Evolutionary conservation across 92 coral and sea anemone species (phyloP), one percentile per base, ranked within the genome.

Genomic region (Pocillopora grandis): DNA sequence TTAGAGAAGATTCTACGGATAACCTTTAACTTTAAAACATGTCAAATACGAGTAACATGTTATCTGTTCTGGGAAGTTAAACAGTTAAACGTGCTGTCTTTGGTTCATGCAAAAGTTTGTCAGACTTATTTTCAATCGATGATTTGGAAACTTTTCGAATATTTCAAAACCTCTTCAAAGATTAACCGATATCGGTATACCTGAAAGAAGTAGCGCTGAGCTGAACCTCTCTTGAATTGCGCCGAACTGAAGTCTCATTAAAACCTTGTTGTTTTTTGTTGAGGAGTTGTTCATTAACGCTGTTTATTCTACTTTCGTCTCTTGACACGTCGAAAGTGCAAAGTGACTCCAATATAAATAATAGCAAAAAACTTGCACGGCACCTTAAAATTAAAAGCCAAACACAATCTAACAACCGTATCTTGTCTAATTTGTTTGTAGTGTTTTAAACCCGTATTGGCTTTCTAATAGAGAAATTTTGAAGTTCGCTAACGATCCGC

Each of bases 291-390:
- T 62, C 36, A 52, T 19, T 64, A 58, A 70, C 36, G 1, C 31
- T 83, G 56, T 64, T 82, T 83, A 62, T 71, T 83, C 42, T 73
- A 73, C 52, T 21, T 15, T 48, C 80, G 13, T 55, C 72, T 83
- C 35, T 83, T 73, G 86, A 62, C 73, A 58, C 63, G 5, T 82
- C 61, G 10, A 23, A 61, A 35, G 71, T 82, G 79, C 65, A 21
- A 82, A 16, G 31, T 83, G 49, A 73, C 57, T 65, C 86, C 72
- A 49, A 63, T 64, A 55, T 66, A 83, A 83, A 83, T 31, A 80
- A 80, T 20, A 55, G 72, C 65, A 12, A 76, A 17, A 42, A 64
- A 52, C 80, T 62, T 55, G 15, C 86, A 27, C 73, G 74, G 52
- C 80, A 63, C 80, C 80, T 42, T 14, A 15, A 59, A 36, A 83